A percentile compares a stretch with the other conserved stretches of the same genome.
Evolutionary conservation across 2,888 invertebrate species (phyloP).

Genomic region (Caenorhabditis macrosperma): DNA sequence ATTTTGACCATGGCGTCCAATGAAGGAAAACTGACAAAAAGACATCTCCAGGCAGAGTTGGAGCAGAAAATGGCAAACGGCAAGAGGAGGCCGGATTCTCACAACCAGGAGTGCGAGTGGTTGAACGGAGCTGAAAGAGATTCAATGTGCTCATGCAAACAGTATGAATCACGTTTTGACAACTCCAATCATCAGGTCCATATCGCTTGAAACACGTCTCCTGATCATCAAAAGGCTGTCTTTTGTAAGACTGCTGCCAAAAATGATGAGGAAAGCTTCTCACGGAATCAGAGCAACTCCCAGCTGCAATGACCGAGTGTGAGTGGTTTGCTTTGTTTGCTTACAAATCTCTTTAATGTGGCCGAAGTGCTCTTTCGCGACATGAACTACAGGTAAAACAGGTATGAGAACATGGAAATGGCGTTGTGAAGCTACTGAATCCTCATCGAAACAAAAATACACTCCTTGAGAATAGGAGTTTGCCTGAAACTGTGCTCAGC

Average conservation of each 20-base stretch:
- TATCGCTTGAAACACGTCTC: conserved; percentile 40
- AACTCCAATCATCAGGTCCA: conserved; percentile 21
- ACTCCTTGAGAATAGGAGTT: conserved; percentile 34
- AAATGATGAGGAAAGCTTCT: conserved; percentile 33
- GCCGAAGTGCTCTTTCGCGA: background rate
- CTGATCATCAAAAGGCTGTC: conserved; percentile 27
- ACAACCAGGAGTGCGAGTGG: background rate
- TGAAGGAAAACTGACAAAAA: conserved; percentile 20
- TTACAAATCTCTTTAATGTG: conserved; percentile 9
- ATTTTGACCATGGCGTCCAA: conserved; percentile 33
- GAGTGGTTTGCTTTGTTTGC: no score
- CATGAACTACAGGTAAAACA: conserved; percentile 19
- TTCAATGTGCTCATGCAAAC: background rate
- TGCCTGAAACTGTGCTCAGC: conserved; percentile 4
- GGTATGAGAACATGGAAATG: conserved; percentile 40
- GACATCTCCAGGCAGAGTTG: conserved; percentile 8
- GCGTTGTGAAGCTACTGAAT: conserved; percentile 35
- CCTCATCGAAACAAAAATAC: conserved; percentile 44
- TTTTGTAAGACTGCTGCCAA: background rate
- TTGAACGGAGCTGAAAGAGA: conserved; percentile 1
- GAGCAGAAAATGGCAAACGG: background rate
- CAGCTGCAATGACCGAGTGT: conserved; percentile 28
- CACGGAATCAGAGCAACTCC: conserved; percentile 10
- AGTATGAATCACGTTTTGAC: conserved; percentile 17
- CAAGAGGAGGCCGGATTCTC: conserved; percentile 40